A percentile compares a stretch with the other conserved stretches of the same genome.
Conservation (phyloP, 2,113 vertebrate genomes). For the Chamaetylas fuelleborni region DNA sequence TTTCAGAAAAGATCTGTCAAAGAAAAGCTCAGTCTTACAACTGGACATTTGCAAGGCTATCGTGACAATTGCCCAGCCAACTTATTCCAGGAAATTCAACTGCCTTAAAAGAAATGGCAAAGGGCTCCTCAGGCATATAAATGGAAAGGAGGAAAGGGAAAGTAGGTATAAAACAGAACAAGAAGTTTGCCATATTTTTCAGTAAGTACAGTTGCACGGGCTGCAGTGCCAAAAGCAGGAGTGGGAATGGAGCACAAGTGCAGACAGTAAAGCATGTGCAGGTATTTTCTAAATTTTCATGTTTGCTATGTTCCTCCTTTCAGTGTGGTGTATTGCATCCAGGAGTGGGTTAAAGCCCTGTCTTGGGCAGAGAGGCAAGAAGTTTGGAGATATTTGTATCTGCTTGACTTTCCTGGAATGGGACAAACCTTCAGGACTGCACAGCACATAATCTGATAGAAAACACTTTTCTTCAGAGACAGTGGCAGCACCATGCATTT, state of each 20-base stretch:
- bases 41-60: not conserved
- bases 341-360: not conserved
- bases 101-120: not conserved
- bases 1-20: not conserved
- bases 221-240: not conserved
- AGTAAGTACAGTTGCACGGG: rapidly evolving
- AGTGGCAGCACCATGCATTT: not conserved
- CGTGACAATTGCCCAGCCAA: not conserved
- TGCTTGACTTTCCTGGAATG: not conserved
- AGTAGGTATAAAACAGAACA: not conserved
- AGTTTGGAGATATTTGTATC: not conserved
- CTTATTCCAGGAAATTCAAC: not conserved
- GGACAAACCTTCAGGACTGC: not conserved
- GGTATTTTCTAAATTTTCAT: not conserved
- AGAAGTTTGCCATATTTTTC: not conserved
- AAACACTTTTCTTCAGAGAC: not conserved
- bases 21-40: not conserved
- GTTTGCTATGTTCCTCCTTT: not conserved
- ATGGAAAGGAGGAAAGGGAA: not conserved
- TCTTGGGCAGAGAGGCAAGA: not conserved
- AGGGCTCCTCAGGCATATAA: not conserved
- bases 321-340: not conserved
- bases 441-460: not conserved
- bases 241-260: not conserved
- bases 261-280: not conserved